These are phyloP conservation scores for Sepioteuthis lessoniana DNA, from an alignment of 2,888 invertebrate species.

Conservation along the genomic window DNA sequence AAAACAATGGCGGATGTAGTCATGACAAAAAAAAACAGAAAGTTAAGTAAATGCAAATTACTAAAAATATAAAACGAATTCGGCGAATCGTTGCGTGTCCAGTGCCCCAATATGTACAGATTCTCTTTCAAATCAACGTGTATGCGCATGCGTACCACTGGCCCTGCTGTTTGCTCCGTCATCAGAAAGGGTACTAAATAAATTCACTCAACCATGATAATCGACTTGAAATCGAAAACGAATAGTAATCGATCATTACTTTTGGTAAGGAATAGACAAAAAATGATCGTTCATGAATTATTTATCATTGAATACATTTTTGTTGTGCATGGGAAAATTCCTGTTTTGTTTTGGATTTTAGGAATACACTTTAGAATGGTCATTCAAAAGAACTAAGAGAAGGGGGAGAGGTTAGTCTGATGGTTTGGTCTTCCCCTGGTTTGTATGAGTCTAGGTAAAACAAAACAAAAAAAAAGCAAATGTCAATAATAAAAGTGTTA, in stretches of 20 bases:
- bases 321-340: background rate
- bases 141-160: background rate
- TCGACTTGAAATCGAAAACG: constrained; percentile 8
- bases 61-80: background rate
- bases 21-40: background rate
- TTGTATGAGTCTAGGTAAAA: no score
- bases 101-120: background rate
- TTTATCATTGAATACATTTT: background rate
- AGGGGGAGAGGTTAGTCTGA: no score
- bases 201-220: constrained; percentile 2
- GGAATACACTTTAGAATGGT: background rate
- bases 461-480: no score
- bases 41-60: background rate
- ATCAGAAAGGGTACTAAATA: constrained; percentile 33
- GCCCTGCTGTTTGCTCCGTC: background rate
- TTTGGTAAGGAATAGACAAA: background rate
- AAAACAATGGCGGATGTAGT: background rate
- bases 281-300: background rate
- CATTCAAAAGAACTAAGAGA: background rate
- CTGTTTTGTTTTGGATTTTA: background rate
- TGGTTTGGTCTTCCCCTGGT: no score
- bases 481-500: no score
- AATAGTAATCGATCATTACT: background rate
- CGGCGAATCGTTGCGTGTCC: background rate
- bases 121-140: no score